Evolutionary conservation across 2,113 vertebrate genomes (phyloP), one percentile per base, ranked within the genome.

Genomic region (Prochilodus magdalenae): DNA sequence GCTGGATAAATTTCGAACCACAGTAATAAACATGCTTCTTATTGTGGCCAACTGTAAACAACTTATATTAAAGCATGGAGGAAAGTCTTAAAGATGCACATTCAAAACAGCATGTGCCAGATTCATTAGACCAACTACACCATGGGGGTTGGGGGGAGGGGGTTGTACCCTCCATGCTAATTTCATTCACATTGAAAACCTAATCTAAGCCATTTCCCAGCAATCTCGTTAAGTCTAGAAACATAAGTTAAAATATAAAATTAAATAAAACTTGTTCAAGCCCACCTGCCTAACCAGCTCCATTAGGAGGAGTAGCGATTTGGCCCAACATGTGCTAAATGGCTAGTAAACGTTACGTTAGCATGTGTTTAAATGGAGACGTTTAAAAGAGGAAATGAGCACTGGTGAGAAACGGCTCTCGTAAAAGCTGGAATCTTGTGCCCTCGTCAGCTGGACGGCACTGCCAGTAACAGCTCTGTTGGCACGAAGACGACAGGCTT

Each of bases 311-410:
- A 75, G 69, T 1, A 63, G 75, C 1, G 44, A 72, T 57, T 44
- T n/a, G 80, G 60, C 40, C 18, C 18, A 65, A 84, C 65, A 80
- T 57, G 83, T 85, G 83, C 84, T 86, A 88, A 89, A 69, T 79
- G 80, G 79, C 90, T 82, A 84, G 84, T 90, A 89, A 91, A 92
- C 59, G 6, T 73, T 71, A 49, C 24, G 27, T 88, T 87, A 88
- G 83, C 81, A 74, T 18, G 24, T 73, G 84, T 89, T 87, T 87
- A 89, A 89, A 81, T 27, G 1, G 72, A 80, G 72, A 88, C 76
- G 71, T 79, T 49, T 85, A 73, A 87, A 86, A 89, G 79, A 87
- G 85, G 87, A 89, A 91, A 90, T 86, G 77, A 89, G 77, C 83
- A 79, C 67, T 70, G 86, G 76, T 66, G 51, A 84, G 84, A 79